Conservation (phyloP, 2,113 vertebrate species). For the Dicrurus megarhynchus region DNA sequence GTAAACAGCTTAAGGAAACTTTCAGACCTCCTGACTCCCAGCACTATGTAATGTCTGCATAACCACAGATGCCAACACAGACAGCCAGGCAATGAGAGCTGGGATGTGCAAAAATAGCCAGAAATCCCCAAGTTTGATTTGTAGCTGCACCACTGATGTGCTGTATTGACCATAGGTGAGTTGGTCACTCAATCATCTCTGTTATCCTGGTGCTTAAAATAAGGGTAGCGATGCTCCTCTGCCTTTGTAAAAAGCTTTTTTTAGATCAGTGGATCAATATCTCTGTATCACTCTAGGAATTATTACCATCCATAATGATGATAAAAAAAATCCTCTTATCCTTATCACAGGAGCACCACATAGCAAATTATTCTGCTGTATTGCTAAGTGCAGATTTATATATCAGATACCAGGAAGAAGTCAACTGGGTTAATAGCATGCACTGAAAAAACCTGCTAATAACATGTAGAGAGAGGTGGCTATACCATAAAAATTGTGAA, state of each 20-base stretch:
- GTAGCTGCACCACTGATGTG: neutral
- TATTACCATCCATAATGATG: constrained; percentile 24
- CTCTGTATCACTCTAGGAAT: constrained; percentile 21
- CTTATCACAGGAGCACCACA: constrained; percentile 27
- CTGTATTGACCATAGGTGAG: neutral
- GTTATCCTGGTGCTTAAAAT: neutral
- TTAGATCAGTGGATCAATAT: constrained; percentile 36
- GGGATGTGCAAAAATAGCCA: neutral
- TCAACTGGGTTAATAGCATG: constrained; percentile 7
- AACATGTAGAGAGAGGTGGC: neutral
- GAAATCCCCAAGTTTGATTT: neutral
- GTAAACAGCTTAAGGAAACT: constrained; percentile 51
- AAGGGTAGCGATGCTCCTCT: neutral
- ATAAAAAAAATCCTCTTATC: constrained; percentile 37
- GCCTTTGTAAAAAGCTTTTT: neutral
- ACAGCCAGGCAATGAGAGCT: neutral
- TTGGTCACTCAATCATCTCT: neutral
- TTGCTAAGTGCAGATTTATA: constrained; percentile 36
- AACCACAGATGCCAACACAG: neutral
- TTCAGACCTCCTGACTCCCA: constrained; percentile 28
- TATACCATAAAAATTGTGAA: neutral
- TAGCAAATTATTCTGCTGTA: constrained; percentile 41
- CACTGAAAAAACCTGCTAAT: neutral
- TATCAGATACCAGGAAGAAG: neutral
- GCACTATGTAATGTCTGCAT: neutral